phyloP scores from a whole-genome alignment of 2,113 vertebrate species.

The Rhipidura dahli region DNA sequence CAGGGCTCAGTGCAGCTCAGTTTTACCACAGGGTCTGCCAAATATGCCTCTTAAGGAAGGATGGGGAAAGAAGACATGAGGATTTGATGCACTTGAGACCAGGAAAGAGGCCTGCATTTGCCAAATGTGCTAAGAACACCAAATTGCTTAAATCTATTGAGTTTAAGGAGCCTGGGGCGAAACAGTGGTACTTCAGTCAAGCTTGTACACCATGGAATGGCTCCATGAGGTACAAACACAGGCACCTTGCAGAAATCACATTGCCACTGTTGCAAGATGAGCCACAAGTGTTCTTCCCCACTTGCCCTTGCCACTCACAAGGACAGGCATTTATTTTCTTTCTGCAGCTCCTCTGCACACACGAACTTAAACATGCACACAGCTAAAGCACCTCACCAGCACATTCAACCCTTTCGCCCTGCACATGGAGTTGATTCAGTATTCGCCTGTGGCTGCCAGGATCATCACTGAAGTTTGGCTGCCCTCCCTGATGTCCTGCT shows the following conservation, averaged over 20 bases:
- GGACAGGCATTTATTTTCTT: not conserved
- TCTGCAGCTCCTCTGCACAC: not conserved
- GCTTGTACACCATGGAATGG: not conserved
- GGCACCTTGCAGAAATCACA: not conserved
- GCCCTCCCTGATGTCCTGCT: constrained; percentile 44
- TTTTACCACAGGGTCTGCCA: not conserved
- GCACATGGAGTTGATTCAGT: not conserved
- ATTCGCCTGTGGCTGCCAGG: constrained; percentile 1
- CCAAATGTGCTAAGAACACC: not conserved
- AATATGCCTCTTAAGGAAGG: not conserved
- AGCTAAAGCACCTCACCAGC: not conserved
- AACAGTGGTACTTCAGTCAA: not conserved
- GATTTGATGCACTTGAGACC: not conserved
- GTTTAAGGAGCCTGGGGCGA: not conserved
- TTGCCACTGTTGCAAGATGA: not conserved
- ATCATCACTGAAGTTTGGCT: constrained; percentile 41
- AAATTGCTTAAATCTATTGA: not conserved
- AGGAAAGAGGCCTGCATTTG: not conserved
- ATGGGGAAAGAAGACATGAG: not conserved
- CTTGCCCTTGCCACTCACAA: not conserved
- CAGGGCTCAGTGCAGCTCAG: not conserved
- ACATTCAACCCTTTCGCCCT: not conserved
- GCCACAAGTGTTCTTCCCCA: not conserved
- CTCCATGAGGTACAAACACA: not conserved
- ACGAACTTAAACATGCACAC: not conserved